Conservation (phyloP, 2,113 vertebrate genomes). For the Mionectes macconnelli region DNA sequence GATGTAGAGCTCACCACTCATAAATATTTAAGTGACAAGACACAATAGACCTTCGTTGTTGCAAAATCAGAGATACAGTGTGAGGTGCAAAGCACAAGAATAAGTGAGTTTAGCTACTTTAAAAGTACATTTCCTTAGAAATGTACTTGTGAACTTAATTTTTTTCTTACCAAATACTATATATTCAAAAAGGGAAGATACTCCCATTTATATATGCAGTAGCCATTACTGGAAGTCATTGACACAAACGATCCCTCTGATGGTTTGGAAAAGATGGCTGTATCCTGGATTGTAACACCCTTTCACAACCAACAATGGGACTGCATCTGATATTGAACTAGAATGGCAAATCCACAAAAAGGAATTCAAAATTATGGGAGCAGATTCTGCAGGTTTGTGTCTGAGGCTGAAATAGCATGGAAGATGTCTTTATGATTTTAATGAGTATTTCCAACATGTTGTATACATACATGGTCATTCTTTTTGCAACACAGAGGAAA, state of each 20-base stretch:
- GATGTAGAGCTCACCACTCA: constrained; percentile 38
- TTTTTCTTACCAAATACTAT: neutral
- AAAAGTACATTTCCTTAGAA: neutral
- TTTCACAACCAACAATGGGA: neutral
- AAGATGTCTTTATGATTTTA: neutral
- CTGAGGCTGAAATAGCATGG: neutral
- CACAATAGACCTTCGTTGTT: constrained; percentile 8
- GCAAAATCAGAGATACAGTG: neutral
- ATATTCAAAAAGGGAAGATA: neutral
- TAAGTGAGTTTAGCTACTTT: neutral
- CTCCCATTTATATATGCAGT: neutral
- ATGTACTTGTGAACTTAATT: neutral
- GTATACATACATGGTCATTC: neutral
- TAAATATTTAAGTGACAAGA: constrained; percentile 61
- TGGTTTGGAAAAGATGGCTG: neutral
- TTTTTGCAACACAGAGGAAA: neutral
- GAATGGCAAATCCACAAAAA: neutral
- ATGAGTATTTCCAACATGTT: neutral
- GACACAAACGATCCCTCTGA: neutral
- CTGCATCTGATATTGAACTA: neutral
- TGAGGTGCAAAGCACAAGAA: neutral
- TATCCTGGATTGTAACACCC: neutral
- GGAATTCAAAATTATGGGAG: neutral
- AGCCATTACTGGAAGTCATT: neutral
- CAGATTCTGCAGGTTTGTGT: neutral